These are phyloP conservation scores for Piscicola geometra DNA, from an alignment of 2,888 invertebrate species.

Conservation along the genomic window DNA sequence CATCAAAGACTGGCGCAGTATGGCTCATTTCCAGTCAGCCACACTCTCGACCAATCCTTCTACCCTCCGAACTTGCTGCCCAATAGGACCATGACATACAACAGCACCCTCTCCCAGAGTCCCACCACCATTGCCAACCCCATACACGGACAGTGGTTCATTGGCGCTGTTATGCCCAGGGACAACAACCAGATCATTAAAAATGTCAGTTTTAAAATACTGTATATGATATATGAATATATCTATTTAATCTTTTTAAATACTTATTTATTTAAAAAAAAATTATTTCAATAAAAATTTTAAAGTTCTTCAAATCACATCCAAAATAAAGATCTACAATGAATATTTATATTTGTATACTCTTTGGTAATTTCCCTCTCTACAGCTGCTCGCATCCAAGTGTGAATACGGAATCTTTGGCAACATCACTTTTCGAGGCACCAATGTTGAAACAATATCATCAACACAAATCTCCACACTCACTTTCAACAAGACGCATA, in stretches of 20 bases:
- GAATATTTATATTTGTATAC: neutral
- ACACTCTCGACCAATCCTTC: neutral
- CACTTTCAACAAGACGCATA: constrained; percentile 13
- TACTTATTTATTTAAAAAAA: too few species aligned
- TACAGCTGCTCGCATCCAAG: neutral
- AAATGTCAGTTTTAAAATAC: constrained; percentile 20
- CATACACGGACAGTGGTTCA: constrained; percentile 29
- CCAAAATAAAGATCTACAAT: neutral
- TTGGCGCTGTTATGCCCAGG: constrained; percentile 19
- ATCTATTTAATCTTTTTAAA: constrained; percentile 3
- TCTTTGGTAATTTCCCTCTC: neutral
- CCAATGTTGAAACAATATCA: neutral
- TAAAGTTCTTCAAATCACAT: neutral
- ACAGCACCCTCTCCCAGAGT: neutral
- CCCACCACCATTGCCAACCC: neutral
- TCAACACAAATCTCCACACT: neutral
- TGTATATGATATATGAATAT: neutral
- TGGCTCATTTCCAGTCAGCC: constrained; percentile 27
- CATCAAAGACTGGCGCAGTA: neutral
- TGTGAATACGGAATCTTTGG: constrained; percentile 24
- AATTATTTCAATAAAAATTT: too few species aligned
- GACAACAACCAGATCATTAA: constrained; percentile 14
- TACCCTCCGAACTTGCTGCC: neutral
- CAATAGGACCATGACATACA: neutral
- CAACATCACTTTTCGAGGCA: constrained; percentile 21